phyloP scores from a whole-genome alignment of 2,797 vertebrate species.

The Lophius americanus region DNA sequence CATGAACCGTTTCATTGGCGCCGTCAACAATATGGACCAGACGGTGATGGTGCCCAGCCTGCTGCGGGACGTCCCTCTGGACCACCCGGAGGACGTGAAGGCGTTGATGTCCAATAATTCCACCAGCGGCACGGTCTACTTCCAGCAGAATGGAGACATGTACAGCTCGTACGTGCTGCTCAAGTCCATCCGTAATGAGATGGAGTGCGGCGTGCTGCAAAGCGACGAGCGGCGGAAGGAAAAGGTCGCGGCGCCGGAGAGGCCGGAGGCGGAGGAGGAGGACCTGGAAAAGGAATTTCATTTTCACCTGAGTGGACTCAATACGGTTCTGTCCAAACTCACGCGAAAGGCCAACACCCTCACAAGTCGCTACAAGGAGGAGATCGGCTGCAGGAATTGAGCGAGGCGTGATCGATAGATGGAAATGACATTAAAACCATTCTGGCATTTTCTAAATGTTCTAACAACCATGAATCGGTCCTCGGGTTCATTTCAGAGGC shows the following conservation, averaged over 20 bases:
- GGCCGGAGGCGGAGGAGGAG: conserved; percentile 79
- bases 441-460: not conserved
- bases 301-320: conserved; percentile 90
- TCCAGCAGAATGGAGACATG: conserved; percentile 87
- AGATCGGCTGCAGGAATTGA: conserved; percentile 89
- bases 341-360: conserved; percentile 91
- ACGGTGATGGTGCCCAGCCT: conserved; percentile 95
- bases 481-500: too few relatives aligned
- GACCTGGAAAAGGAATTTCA: conserved; percentile 92
- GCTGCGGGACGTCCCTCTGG: conserved; percentile 89
- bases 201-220: conserved; percentile 91
- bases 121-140: conserved; percentile 67
- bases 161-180: conserved; percentile 91
- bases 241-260: conserved; percentile 68
- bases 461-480: too few relatives aligned
- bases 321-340: conserved; percentile 89
- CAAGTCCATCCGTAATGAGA: conserved; percentile 93
- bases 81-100: conserved; percentile 73
- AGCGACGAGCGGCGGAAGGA: conserved; percentile 79
- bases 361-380: conserved; percentile 93
- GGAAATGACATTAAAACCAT: too few relatives aligned
- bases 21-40: conserved; percentile 97
- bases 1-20: conserved; percentile 93
- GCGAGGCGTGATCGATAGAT: not conserved
- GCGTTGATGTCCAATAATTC: conserved; percentile 47